phyloP scores from a whole-genome alignment of 2,797 vertebrate species.

The Diplodus puntazzo region DNA sequence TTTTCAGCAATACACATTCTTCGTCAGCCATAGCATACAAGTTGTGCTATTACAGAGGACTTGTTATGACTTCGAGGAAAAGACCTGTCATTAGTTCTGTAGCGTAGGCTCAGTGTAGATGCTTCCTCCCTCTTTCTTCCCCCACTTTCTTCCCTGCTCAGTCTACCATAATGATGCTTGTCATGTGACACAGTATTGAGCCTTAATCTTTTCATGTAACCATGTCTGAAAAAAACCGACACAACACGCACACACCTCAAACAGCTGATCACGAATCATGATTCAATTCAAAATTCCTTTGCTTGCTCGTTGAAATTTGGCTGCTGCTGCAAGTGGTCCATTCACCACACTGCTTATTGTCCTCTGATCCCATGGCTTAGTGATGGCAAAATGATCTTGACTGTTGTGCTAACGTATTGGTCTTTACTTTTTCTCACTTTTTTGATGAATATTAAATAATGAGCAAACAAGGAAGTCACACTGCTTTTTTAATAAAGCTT shows the following conservation, averaged over 20 bases:
- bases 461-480: constrained; percentile 72
- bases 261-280: constrained; percentile 50
- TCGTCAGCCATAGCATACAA: constrained; percentile 1
- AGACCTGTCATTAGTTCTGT: not conserved
- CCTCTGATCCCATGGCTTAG: constrained; percentile 60
- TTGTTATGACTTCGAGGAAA: not conserved
- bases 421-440: constrained; percentile 61
- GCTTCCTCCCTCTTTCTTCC: constrained; percentile 17
- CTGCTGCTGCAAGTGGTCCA: constrained; percentile 66
- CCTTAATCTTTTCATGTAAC: constrained; percentile 59
- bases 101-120: constrained; percentile 25
- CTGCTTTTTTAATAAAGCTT: constrained; percentile 77
- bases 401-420: constrained; percentile 60
- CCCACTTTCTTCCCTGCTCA: constrained; percentile 40
- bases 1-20: not conserved
- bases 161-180: constrained; percentile 49
- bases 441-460: constrained; percentile 59
- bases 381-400: constrained; percentile 61
- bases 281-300: constrained; percentile 49
- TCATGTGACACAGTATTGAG: constrained; percentile 50
- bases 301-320: constrained; percentile 75
- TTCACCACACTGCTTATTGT: constrained; percentile 52
- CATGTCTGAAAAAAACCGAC: constrained; percentile 46
- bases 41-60: constrained; percentile 4
- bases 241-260: constrained; percentile 28